Evolutionary conservation across 2,113 vertebrate genomes (phyloP), one percentile per base, ranked within the genome.

Genomic region (Epinephelus moara): DNA sequence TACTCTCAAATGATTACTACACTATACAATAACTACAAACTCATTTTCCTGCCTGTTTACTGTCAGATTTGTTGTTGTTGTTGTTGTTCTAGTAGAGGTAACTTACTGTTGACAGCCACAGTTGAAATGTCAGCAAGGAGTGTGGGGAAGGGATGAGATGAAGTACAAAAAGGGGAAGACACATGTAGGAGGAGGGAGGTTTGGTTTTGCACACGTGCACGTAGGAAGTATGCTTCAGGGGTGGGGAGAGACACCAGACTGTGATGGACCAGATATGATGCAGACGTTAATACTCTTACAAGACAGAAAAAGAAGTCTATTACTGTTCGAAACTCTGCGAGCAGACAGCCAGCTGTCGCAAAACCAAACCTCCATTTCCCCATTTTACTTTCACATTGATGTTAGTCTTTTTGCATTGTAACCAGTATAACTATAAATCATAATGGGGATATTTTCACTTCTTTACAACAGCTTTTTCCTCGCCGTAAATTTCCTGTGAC

Each of bases 161-260:
- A 78, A 61, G 33, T 55, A 80, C 66, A 61, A 75, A 90, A 85
- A 80, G 42, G 70, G 88, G 78, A 88, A 73, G 76, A 82, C n/a
- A 59, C 67, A 17, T 21, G 63, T 30, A 18, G 81, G 82, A 84
- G 84, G 90, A 84, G 82, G 53, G 71, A 76, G 52, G 87, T 53
- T 63, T 68, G 52, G 14, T 55, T 78, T 57, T 63, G 76, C 81
- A 76, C 73, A 63, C 40, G 64, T 71, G 40, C 19, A 56, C 0
- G 0, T 68, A 88, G 85, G 84, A 89, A 84, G 82, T 71, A 8
- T 9, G 14, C 23, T 21, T 15, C 13, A 53, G 7, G 70, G 76
- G 70, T n/a, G 87, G 86, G 50, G 75, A 64, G 27, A 62, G 13
- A 23, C 23, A 11, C 18, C 3, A 40, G 3, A 57, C 9, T 17